phyloP scores from a whole-genome alignment of 2,797 vertebrate genomes.

The Hylomyscus alleni region DNA sequence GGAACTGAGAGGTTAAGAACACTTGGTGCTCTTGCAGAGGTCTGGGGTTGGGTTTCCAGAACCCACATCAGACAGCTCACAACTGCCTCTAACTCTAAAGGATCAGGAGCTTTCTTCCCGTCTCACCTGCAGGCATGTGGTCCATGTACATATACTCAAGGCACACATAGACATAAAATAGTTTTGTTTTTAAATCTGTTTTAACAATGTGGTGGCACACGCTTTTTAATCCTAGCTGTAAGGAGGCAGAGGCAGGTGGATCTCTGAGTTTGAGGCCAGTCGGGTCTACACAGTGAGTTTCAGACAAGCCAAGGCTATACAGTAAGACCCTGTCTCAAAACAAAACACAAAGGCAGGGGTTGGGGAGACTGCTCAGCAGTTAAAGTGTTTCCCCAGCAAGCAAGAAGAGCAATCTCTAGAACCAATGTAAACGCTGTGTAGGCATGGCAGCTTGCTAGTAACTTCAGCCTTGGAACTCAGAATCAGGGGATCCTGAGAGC shows the following conservation, averaged over 20 bases:
- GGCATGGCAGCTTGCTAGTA: too few species aligned
- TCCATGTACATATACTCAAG: neutral
- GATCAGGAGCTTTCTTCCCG: neutral
- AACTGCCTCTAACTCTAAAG: neutral
- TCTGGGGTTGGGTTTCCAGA: neutral
- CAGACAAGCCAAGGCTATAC: neutral
- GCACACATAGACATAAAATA: neutral
- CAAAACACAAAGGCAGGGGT: neutral
- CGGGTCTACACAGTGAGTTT: neutral
- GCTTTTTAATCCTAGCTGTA: neutral
- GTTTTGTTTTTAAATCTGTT: neutral
- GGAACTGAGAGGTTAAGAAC: neutral
- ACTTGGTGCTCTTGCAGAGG: neutral
- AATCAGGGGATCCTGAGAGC: neutral
- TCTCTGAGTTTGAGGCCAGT: neutral
- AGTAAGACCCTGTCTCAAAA: neutral
- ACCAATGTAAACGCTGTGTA: neutral
- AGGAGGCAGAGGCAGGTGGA: neutral
- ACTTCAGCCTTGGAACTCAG: neutral
- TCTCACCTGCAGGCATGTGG: neutral
- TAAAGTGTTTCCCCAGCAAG: neutral
- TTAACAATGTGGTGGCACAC: neutral
- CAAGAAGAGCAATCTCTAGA: neutral
- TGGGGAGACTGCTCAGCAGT: neutral
- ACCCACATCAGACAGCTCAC: neutral